Conservation (phyloP, 2,113 vertebrate genomes). For the Corythaixoides concolor region DNA sequence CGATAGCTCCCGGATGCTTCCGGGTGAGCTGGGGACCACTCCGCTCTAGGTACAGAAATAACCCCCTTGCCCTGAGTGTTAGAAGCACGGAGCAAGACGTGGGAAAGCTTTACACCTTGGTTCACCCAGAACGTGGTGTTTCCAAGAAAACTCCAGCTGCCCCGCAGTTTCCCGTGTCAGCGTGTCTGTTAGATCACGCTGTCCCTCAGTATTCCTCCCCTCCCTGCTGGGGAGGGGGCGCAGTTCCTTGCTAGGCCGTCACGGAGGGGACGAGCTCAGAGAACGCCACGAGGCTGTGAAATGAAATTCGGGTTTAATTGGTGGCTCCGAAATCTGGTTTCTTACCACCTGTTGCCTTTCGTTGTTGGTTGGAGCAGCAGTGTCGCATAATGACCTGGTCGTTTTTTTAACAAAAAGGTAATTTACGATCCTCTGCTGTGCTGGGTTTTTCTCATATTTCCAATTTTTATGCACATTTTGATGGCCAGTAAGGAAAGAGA, state of each 20-base stretch:
- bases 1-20: too few species aligned
- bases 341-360: background rate
- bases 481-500: background rate
- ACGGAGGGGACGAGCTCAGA: background rate
- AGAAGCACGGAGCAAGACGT: rapidly evolving
- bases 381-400: background rate
- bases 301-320: background rate
- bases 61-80: background rate
- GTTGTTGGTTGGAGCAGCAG: background rate
- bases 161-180: background rate
- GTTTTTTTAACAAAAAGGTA: background rate
- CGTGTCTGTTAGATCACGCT: rapidly evolving
- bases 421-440: background rate
- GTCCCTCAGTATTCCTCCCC: background rate
- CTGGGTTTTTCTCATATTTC: background rate
- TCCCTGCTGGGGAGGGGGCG: background rate
- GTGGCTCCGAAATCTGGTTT: background rate
- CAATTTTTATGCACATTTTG: rapidly evolving
- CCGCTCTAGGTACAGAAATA: background rate
- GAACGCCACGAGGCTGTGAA: background rate
- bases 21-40: too few species aligned
- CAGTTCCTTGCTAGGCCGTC: background rate
- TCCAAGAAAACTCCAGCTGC: background rate
- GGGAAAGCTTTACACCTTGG: rapidly evolving
- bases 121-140: rapidly evolving